A percentile compares a stretch with the other conserved stretches of the same genome.
Evolutionary conservation across 2,888 invertebrate species (phyloP).

Genomic region (Chrysodeixis includens): DNA sequence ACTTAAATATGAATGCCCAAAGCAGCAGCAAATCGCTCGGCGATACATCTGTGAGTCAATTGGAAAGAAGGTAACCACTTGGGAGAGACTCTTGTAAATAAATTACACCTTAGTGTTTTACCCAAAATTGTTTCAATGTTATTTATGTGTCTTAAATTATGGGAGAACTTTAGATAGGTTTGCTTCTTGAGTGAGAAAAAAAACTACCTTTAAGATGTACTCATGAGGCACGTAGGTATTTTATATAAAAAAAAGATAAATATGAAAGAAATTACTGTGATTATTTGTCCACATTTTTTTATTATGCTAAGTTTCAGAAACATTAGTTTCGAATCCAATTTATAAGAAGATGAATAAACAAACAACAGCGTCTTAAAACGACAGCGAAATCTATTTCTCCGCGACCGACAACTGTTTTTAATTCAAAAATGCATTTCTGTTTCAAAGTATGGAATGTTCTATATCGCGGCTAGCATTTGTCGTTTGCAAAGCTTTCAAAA

Average conservation of each 20-base stretch:
- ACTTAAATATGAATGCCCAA: conserved; percentile 1
- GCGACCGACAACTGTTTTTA: not conserved
- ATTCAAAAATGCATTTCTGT: conserved; percentile 16
- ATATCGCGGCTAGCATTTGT: conserved; percentile 12
- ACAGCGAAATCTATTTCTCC: not conserved
- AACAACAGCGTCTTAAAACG: not conserved
- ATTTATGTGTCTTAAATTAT: not conserved
- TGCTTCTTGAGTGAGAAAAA: too few relatives aligned
- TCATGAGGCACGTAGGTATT: too few relatives aligned
- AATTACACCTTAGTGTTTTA: not conserved
- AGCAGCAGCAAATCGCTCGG: not conserved
- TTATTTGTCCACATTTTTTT: too few relatives aligned
- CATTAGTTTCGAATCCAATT: not conserved
- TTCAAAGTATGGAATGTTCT: conserved; percentile 8
- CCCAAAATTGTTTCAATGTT: not conserved
- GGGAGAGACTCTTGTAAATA: conserved; percentile 13
- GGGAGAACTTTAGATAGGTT: not conserved
- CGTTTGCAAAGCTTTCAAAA: conserved; percentile 26
- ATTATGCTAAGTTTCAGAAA: too few relatives aligned
- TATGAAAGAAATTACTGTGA: too few relatives aligned
- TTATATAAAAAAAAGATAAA: too few relatives aligned
- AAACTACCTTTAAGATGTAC: too few relatives aligned
- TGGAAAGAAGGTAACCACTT: not conserved
- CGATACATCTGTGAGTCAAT: not conserved
- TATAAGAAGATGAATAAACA: not conserved